A percentile compares a stretch with the other conserved stretches of the same genome.
These are phyloP conservation scores for Sesamia inferens DNA, from an alignment of 2,888 invertebrate genomes.

Conservation along the genomic window DNA sequence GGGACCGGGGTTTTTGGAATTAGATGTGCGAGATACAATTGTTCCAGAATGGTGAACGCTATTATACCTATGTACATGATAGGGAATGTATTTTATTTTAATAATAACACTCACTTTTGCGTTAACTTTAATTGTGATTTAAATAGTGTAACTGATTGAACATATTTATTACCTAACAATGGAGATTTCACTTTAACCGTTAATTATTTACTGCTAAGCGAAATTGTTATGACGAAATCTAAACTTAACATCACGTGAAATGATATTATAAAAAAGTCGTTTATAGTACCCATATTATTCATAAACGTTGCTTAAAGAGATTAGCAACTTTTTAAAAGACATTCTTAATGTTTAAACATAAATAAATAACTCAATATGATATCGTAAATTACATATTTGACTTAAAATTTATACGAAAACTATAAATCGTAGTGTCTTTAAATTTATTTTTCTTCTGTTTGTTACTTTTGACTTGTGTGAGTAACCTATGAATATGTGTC, in stretches of 20 bases:
- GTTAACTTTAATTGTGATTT: not conserved
- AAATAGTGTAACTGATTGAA: not conserved
- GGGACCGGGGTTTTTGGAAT: not conserved
- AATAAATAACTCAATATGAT: not conserved
- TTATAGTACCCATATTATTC: not conserved
- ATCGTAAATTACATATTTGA: not conserved
- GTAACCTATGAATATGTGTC: too few relatives aligned
- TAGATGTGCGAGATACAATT: not conserved
- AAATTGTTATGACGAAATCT: not conserved
- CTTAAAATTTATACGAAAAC: too few relatives aligned
- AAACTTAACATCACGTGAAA: too few relatives aligned
- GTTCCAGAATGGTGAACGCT: not conserved
- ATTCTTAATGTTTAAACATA: too few relatives aligned
- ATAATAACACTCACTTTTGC: not conserved
- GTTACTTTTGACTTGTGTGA: too few relatives aligned
- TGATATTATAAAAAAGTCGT: not conserved
- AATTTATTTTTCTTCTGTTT: too few relatives aligned
- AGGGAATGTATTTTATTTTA: not conserved
- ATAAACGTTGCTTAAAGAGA: too few relatives aligned
- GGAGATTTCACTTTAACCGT: not conserved
- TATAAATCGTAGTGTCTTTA: too few relatives aligned
- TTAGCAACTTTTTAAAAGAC: not conserved
- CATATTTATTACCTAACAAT: not conserved
- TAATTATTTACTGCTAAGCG: not conserved
- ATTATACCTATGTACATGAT: not conserved